phyloP scores from a whole-genome alignment of 2,113 vertebrate species.

The Semnornis frantzii region DNA sequence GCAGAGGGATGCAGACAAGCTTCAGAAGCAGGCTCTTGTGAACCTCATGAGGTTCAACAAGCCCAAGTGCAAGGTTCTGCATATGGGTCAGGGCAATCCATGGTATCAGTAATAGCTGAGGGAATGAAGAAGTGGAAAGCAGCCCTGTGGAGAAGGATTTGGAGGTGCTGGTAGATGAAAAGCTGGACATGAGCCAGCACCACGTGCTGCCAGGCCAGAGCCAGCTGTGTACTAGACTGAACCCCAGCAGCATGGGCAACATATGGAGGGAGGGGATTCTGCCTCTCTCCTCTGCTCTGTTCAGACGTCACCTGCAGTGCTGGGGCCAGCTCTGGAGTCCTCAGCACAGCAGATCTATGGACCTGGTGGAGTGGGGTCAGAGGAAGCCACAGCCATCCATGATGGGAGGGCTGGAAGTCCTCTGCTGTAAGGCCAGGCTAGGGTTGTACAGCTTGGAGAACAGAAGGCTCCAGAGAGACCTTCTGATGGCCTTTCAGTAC shows the following conservation, averaged over 20 bases:
- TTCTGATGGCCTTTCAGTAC: not conserved
- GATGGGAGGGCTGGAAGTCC: not conserved
- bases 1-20: not conserved
- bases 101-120: not conserved
- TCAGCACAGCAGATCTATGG: not conserved
- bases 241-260: not conserved
- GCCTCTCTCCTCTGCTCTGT: not conserved
- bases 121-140: not conserved
- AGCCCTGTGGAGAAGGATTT: not conserved
- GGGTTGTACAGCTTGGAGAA: not conserved
- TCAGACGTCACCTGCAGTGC: not conserved
- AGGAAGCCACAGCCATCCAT: not conserved
- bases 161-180: not conserved
- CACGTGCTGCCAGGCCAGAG: not conserved
- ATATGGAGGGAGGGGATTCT: not conserved
- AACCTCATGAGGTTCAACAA: not conserved
- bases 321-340: not conserved
- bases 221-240: not conserved
- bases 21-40: not conserved
- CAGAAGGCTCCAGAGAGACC: not conserved
- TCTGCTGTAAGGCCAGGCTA: not conserved
- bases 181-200: not conserved
- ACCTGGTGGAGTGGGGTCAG: not conserved
- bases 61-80: not conserved
- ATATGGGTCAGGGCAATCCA: not conserved